Conservation (phyloP, 2,797 vertebrate species). For the Lophotriccus pileatus region DNA sequence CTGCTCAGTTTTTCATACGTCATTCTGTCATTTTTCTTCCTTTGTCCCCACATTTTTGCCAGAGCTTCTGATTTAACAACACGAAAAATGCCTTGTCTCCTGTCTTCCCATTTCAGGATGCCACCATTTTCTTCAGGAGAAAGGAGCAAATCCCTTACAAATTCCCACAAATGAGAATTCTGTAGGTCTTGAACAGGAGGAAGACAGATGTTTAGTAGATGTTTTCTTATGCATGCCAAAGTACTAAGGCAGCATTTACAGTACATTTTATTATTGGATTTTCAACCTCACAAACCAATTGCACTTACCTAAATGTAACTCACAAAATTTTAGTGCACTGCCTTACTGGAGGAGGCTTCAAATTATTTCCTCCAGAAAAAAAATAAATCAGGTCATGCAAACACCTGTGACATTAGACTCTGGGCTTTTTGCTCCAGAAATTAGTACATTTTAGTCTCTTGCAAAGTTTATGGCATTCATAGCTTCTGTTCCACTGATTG, state of each 20-base stretch:
- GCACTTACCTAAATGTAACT: not conserved
- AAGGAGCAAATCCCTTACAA: slow-evolving; percentile 72
- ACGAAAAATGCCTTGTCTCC: slow-evolving; percentile 66
- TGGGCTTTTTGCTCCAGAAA: not conserved
- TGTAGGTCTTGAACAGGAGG: slow-evolving; percentile 56
- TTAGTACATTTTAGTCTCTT: not conserved
- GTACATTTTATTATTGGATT: not conserved
- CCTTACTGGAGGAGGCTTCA: not conserved
- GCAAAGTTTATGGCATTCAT: not conserved
- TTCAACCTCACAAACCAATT: not conserved
- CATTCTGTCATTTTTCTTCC: slow-evolving; percentile 76
- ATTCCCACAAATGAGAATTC: slow-evolving; percentile 75
- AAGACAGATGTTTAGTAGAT: not conserved
- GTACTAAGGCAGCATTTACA: not conserved
- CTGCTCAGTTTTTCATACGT: slow-evolving; percentile 74
- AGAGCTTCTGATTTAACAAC: slow-evolving; percentile 75
- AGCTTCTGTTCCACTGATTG: not conserved
- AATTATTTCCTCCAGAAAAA: not conserved
- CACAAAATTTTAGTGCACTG: not conserved
- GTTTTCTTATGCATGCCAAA: not conserved
- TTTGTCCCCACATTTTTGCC: slow-evolving; percentile 73
- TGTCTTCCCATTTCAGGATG: slow-evolving; percentile 74
- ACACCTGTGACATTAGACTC: not conserved
- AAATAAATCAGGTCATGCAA: not conserved
- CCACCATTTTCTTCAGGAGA: slow-evolving; percentile 69